These are phyloP conservation scores for Bruchidius siliquastri DNA, from an alignment of 2,888 invertebrate genomes.

Conservation along the genomic window DNA sequence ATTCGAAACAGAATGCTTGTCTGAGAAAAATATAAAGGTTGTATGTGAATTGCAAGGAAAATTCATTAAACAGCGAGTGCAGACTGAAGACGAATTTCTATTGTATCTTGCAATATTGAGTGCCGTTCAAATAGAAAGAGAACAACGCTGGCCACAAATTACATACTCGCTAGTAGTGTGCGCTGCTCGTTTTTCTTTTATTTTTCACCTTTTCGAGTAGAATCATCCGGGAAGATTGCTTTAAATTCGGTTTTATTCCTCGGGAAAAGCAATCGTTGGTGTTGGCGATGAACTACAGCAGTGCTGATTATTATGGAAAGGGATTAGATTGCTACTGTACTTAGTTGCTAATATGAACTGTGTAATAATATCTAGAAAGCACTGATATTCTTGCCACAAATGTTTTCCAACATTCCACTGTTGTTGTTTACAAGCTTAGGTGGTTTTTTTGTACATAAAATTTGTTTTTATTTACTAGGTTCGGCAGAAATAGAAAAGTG, in stretches of 20 bases:
- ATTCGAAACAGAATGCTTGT: background rate
- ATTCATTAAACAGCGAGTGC: background rate
- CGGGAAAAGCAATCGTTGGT: background rate
- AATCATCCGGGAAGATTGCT: background rate
- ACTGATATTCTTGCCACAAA: too few relatives aligned
- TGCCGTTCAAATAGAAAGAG: background rate
- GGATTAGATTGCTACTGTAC: too few relatives aligned
- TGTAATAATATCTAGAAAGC: too few relatives aligned
- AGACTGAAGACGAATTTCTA: background rate
- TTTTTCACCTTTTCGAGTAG: background rate
- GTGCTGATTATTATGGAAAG: background rate
- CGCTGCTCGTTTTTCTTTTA: background rate
- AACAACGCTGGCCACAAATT: background rate
- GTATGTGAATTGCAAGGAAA: background rate
- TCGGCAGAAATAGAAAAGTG: too few relatives aligned
- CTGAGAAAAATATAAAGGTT: background rate
- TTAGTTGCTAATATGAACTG: too few relatives aligned
- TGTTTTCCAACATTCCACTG: too few relatives aligned
- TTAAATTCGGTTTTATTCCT: background rate
- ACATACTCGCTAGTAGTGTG: background rate
- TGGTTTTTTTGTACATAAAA: too few relatives aligned
- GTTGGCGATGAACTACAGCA: background rate
- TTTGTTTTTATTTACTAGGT: too few relatives aligned
- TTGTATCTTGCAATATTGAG: background rate
- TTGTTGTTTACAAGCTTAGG: too few relatives aligned